phyloP scores from a whole-genome alignment of 2,113 vertebrate species.

The Gulo gulo region DNA sequence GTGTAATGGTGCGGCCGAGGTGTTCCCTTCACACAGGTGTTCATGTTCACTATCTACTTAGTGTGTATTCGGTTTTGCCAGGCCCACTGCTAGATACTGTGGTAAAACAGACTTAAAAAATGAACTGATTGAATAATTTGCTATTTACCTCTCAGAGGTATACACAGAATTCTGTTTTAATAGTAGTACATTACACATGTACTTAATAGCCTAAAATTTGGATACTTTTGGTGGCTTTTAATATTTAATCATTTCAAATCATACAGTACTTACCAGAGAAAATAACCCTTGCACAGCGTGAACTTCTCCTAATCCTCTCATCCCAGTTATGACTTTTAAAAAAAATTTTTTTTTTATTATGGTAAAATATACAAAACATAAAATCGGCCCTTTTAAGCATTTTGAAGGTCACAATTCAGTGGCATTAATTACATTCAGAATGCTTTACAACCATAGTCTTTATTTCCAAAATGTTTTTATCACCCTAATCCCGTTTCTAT shows the following conservation, averaged over 20 bases:
- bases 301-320: constrained; percentile 36
- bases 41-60: neutral
- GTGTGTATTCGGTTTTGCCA: neutral
- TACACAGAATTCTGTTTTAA: neutral
- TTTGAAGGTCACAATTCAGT: neutral
- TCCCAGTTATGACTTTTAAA: constrained; percentile 43
- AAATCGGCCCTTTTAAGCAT: neutral
- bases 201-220: neutral
- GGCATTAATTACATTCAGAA: neutral
- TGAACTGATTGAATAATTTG: neutral
- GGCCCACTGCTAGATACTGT: neutral
- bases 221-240: neutral
- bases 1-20: neutral
- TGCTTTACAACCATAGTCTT: neutral
- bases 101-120: neutral
- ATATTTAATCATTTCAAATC: neutral
- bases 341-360: neutral
- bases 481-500: neutral
- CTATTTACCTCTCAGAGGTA: neutral
- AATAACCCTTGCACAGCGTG: neutral
- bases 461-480: neutral
- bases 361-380: neutral
- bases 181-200: neutral
- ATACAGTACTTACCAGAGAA: neutral
- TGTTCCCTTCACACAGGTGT: neutral